Evolutionary conservation across 1,140 invertebrate genomes (phyloP).

Genomic region (Eumeta japonica): DNA sequence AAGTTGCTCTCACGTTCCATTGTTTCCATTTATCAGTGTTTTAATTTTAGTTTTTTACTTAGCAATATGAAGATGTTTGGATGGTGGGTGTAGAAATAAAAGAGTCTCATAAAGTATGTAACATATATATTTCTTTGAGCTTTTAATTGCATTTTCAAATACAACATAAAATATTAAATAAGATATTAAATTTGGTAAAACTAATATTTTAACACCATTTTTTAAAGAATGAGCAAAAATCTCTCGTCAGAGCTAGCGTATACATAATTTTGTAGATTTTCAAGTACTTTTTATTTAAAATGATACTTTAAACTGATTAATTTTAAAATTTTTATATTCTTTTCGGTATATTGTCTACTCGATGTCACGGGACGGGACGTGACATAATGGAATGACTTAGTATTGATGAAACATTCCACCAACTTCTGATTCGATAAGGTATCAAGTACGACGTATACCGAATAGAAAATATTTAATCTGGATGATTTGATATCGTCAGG

Average conservation of each 20-base stretch:
- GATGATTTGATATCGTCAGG: slow-evolving; percentile 29
- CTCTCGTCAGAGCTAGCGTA: slow-evolving; percentile 58
- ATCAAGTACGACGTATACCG: no score
- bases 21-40: no score
- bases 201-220: slow-evolving; percentile 56
- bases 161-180: slow-evolving; percentile 62
- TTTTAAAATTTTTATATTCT: slow-evolving; percentile 32
- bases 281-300: slow-evolving; percentile 49
- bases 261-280: slow-evolving; percentile 58
- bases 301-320: slow-evolving; percentile 41
- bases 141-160: slow-evolving; percentile 62
- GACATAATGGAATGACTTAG: no score
- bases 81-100: slow-evolving; percentile 26
- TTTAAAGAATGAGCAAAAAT: slow-evolving; percentile 58
- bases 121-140: slow-evolving; percentile 63
- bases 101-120: slow-evolving; percentile 52
- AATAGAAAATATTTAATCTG: slow-evolving; percentile 11
- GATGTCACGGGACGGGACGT: no score
- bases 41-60: no score
- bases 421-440: no score
- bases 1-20: no score
- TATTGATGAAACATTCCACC: no score
- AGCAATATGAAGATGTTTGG: background rate
- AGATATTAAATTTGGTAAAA: slow-evolving; percentile 61
- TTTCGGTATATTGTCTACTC: no score